These are phyloP conservation scores for Falco concolor DNA, from an alignment of 2,797 vertebrate genomes.

Conservation along the genomic window DNA sequence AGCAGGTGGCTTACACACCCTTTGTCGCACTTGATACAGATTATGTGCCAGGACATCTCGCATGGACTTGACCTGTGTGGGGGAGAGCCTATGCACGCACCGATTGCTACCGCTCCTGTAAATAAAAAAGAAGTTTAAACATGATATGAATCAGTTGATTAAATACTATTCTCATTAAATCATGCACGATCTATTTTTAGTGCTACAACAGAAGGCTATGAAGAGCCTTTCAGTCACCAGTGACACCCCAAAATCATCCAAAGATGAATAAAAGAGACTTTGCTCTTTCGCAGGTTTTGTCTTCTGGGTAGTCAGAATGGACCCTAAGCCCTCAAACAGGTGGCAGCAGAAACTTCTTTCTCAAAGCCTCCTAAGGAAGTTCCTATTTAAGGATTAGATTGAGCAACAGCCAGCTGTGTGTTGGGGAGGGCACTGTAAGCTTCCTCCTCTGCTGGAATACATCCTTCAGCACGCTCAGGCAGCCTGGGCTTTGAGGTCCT, in stretches of 20 bases:
- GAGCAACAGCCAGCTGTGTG: neutral
- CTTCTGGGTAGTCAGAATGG: neutral
- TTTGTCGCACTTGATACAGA: conserved; percentile 90
- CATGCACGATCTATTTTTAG: neutral
- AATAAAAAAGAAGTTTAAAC: neutral
- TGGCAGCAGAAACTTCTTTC: neutral
- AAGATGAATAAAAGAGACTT: neutral
- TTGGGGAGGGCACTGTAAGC: neutral
- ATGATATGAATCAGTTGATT: neutral
- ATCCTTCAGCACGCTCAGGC: neutral
- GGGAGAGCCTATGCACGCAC: conserved; percentile 69
- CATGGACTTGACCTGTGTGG: conserved; percentile 83
- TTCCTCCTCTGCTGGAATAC: neutral
- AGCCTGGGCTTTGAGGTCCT: neutral
- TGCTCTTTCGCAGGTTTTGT: neutral
- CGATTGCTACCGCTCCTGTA: conserved; percentile 73
- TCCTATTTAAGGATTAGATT: neutral
- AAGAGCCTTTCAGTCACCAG: neutral
- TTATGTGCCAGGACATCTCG: conserved; percentile 86
- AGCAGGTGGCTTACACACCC: conserved; percentile 70
- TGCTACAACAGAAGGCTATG: neutral
- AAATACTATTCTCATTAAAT: neutral
- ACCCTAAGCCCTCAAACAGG: neutral
- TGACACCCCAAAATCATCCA: neutral
- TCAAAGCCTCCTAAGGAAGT: neutral